Evolutionary conservation across 2,113 vertebrate genomes (phyloP).

Genomic region (Thamnophis sirtalis): DNA sequence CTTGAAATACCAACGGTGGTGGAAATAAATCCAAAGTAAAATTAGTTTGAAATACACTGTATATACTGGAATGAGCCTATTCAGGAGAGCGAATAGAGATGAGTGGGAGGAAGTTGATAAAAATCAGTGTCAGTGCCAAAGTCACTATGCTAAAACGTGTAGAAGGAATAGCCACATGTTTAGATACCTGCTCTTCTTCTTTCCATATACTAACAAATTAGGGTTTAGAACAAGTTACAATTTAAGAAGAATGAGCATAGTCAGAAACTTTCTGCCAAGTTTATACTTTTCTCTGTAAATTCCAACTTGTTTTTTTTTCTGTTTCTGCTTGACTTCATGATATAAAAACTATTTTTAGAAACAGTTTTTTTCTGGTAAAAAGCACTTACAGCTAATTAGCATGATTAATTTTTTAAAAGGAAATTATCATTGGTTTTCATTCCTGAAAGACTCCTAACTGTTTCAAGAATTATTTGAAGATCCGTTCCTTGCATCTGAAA

Average conservation of each 20-base stretch:
- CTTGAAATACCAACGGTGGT: not conserved
- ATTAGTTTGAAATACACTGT: not conserved
- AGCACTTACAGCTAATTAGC: conserved; percentile 40
- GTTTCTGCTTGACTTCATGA: not conserved
- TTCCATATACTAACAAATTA: not conserved
- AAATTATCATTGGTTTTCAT: conserved; percentile 71
- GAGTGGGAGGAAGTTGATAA: not conserved
- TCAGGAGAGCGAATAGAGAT: not conserved
- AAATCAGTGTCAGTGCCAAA: not conserved
- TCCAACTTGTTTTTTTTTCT: not conserved
- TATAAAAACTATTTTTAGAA: not conserved
- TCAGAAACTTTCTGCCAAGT: not conserved
- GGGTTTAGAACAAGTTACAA: not conserved
- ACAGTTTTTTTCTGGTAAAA: conserved; percentile 41
- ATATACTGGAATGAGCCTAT: not conserved
- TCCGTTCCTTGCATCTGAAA: conserved; percentile 64
- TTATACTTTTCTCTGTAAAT: not conserved
- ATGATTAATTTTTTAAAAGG: conserved; percentile 72
- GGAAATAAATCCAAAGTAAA: not conserved
- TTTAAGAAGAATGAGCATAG: not conserved
- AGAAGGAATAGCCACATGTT: not conserved
- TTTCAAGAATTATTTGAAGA: conserved; percentile 74
- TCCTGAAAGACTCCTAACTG: conserved; percentile 67
- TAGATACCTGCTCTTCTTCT: not conserved
- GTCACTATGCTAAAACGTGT: not conserved